A percentile compares a stretch with the other conserved stretches of the same genome.
Evolutionary conservation across 2,888 invertebrate species (phyloP).

Genomic region (Atherix ibis): DNA sequence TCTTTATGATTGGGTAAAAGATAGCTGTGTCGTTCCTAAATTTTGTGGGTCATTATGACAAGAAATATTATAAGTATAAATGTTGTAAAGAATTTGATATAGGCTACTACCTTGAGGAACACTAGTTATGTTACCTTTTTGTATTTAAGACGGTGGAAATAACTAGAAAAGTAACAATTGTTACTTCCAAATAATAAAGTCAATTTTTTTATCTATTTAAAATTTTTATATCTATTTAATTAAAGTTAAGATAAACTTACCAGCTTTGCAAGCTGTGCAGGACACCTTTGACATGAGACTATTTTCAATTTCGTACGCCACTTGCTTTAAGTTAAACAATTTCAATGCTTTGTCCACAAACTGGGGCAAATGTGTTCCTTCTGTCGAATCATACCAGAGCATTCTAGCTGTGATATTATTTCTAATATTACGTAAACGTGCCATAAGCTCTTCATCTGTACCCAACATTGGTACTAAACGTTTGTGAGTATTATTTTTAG

Average conservation of each 20-base stretch:
- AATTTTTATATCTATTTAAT: too few species aligned
- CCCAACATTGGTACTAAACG: conserved; percentile 16
- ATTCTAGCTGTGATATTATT: conserved; percentile 33
- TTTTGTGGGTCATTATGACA: too few species aligned
- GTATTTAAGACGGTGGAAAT: too few species aligned
- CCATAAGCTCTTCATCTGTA: conserved; percentile 25
- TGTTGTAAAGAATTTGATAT: too few species aligned
- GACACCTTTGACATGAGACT: conserved; percentile 84
- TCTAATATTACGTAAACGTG: conserved; percentile 20
- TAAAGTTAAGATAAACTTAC: conserved; percentile 22
- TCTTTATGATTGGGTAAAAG: too few species aligned
- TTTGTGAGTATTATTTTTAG: conserved; percentile 21
- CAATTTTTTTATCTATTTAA: too few species aligned
- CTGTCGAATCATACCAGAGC: conserved; percentile 53
- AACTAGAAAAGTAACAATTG: too few species aligned
- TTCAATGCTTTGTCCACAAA: conserved; percentile 72
- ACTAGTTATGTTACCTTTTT: too few species aligned
- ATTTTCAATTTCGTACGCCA: conserved; percentile 74
- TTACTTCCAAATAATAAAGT: too few species aligned
- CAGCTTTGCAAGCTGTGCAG: conserved; percentile 78
- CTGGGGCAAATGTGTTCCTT: conserved; percentile 54
- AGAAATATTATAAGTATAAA: too few species aligned
- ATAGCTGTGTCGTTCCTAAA: too few species aligned
- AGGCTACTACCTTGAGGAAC: too few species aligned
- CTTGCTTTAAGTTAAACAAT: conserved; percentile 69